Base-by-base conservation (phyloP, 2,888 invertebrate genomes). In the Macrophya alboannulata region DNA sequence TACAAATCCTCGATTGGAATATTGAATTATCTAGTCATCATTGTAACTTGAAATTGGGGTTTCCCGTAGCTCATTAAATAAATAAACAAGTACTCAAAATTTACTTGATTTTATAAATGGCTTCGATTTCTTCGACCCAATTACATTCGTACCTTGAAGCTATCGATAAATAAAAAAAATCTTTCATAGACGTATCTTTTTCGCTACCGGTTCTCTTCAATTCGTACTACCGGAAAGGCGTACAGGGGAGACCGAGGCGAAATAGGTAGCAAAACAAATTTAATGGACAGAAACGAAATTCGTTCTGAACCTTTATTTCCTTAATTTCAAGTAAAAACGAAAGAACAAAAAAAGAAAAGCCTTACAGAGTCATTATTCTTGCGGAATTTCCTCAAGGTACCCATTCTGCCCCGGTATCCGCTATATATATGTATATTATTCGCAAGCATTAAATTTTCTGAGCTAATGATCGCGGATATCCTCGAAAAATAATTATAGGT, bases 1-100 rank as follows among this genome's bases (percentile, higher is more conserved):
- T n/a, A 25, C 4, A 21, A 62, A 62, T 62, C 62, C 62, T 25
- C 62, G 62, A 62, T 62, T 62, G 62, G 21, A 10, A 62, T 55
- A 55, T 55, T 55, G 8, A 55, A 55, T 55, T 55, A 55, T 55
- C 55, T 55, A 55, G 55, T 55, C n/a, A 55, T 55, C 55, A 55
- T n/a, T n/a, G 55, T 55, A 55, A n/a, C 55, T 55, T 55, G 55
- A n/a, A 68, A 31, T 31, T 37, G 31, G 25, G 68, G 31, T 25
- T 68, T 68, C 68, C 25, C 4, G 12, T 68, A 68, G 25, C 31
- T 68, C 68, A 1, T 31, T 12, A 55, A 55, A 55, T n/a, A 55
- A 55, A 55, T n/a, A 55, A 55, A 55, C n/a, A 8, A 55, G n/a
- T n/a, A n/a, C 6, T 51, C 0, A 51, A 51, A 51, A 51, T 51